Base-by-base conservation (phyloP, 2,888 invertebrate genomes). In the Osmoderma eremita region DNA sequence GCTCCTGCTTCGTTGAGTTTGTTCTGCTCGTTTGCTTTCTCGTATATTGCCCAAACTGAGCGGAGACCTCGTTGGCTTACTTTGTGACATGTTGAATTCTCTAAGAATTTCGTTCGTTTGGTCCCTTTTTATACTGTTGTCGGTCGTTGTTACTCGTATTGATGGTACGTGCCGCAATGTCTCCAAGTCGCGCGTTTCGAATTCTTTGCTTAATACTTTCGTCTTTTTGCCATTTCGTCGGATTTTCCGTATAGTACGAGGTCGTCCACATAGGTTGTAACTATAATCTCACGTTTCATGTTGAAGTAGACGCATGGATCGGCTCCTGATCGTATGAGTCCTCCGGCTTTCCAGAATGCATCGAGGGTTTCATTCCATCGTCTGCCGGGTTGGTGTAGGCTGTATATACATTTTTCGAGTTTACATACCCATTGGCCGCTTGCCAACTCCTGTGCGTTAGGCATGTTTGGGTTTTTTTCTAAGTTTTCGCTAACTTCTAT, bases 241-340 rank as follows among this genome's bases (percentile, higher is more conserved):
- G 6, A 18, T 18, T 48, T 15, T 18, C 48, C 48, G 18, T 18
- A 48, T 10, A 48, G 15, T 18, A 48, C 15, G 10, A 48, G 15
- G 17, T 48, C 48, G 18, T 48, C 48, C 3, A 18, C 48, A 18
- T 48, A 48, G 10, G 48, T 48, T 3, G 48, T 48, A 10, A 48
- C 17, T 17, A 48, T 48, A 18, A 48, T 48, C 10, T 18, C 18
- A 18, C 17, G 15, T 18, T 48, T 18, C 18, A 2, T 48, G 18
- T 48, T 18, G 12, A 18, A 12, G 12, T 48, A 48, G 5, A 48
- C 48, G 18, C 48, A 48, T 18, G 17, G 18, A 2, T 48, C 48
- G 18, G 18, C 6, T 18, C 10, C 17, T 8, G 48, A 48, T 17
- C 48, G 48, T 17, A 8, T 48, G 18, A 17, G 17, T 10, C 18